phyloP scores from a whole-genome alignment of 2,888 invertebrate genomes.

The Scaeva pyrastri region DNA sequence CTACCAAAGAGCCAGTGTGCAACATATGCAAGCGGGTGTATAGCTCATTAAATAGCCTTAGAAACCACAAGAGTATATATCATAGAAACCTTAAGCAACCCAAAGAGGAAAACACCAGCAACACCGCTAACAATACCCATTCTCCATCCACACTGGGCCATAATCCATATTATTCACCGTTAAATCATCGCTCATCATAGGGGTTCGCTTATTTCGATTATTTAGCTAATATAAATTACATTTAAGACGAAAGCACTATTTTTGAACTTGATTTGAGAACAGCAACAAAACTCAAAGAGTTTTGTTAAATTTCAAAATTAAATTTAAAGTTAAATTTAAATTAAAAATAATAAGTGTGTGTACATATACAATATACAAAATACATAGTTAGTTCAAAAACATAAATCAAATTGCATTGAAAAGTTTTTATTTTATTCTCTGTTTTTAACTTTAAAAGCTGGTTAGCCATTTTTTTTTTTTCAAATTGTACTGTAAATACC shows the following conservation, averaged over 20 bases:
- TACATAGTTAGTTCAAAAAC: slow-evolving; percentile 62
- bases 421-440: slow-evolving; percentile 18
- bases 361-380: slow-evolving; percentile 40
- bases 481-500: slow-evolving; percentile 56
- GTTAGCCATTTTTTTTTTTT: slow-evolving; percentile 57
- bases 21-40: slow-evolving; percentile 96
- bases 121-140: slow-evolving; percentile 73
- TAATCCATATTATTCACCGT: slow-evolving; percentile 81
- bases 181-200: slow-evolving; percentile 83
- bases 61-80: slow-evolving; percentile 97
- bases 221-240: slow-evolving; percentile 80
- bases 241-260: slow-evolving; percentile 76
- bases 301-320: slow-evolving; percentile 77
- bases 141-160: slow-evolving; percentile 72
- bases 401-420: slow-evolving; percentile 59
- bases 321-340: slow-evolving; percentile 61
- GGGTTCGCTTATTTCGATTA: slow-evolving; percentile 83
- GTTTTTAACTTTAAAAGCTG: slow-evolving; percentile 51
- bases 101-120: slow-evolving; percentile 81
- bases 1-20: slow-evolving; percentile 95
- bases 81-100: slow-evolving; percentile 92
- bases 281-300: slow-evolving; percentile 12
- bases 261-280: slow-evolving; percentile 33
- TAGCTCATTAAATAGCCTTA: slow-evolving; percentile 94
- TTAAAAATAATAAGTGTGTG: slow-evolving; percentile 38